Conservation (phyloP, 1,140 invertebrate species). For the Drosophila parvula region DNA sequence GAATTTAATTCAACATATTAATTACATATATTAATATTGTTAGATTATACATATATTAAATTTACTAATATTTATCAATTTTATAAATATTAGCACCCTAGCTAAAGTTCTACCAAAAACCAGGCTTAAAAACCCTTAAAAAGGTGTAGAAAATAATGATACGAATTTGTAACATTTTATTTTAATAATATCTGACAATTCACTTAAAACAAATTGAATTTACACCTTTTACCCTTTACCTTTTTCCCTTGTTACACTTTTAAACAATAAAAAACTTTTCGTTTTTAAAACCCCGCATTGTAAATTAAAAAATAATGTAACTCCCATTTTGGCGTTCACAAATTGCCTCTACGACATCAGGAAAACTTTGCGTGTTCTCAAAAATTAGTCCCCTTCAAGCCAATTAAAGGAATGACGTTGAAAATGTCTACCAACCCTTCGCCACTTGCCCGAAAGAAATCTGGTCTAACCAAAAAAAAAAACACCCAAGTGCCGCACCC, state of each 20-base stretch:
- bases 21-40: no score
- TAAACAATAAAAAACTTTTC: neutral
- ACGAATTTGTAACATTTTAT: no score
- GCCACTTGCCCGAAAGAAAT: conserved; percentile 5
- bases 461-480: conserved; percentile 1
- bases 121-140: no score
- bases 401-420: conserved; percentile 13
- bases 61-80: no score
- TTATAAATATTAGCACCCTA: no score
- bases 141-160: no score
- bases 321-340: neutral
- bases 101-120: no score
- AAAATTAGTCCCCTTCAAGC: neutral
- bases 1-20: no score
- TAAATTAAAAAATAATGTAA: neutral
- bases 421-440: conserved; percentile 26
- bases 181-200: neutral
- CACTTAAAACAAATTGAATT: neutral
- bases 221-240: neutral
- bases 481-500: conserved; percentile 18
- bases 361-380: neutral
- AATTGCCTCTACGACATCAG: neutral
- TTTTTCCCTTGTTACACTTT: neutral
- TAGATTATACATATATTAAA: no score
- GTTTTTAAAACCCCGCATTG: neutral